A percentile compares a stretch with the other conserved stretches of the same genome.
Conservation (phyloP, 2,113 vertebrate species). For the Paradoxurus hermaphroditus region DNA sequence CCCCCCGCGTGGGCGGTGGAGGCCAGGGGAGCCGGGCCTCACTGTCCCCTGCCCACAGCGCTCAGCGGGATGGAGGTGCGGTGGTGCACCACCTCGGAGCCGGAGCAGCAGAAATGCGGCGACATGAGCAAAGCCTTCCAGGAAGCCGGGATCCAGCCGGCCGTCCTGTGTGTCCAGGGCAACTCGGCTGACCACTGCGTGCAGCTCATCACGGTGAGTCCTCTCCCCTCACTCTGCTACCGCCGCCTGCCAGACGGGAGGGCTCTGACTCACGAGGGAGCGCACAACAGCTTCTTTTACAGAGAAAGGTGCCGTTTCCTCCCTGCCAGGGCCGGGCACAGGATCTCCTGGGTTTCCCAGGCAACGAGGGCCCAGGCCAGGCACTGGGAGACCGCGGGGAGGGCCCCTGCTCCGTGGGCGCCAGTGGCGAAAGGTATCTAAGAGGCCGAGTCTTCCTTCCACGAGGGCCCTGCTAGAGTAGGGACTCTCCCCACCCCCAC, state of each 20-base stretch:
- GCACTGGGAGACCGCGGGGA: neutral
- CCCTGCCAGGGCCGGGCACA: neutral
- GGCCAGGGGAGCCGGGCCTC: neutral
- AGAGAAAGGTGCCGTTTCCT: neutral
- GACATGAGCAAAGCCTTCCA: conserved; percentile 88
- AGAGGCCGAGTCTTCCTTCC: neutral
- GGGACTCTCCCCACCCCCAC: neutral
- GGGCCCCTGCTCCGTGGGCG: neutral
- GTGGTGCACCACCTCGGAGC: conserved; percentile 91
- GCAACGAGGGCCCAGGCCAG: neutral
- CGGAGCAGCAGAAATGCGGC: conserved; percentile 88
- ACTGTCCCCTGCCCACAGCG: conserved; percentile 73
- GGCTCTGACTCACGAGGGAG: conserved; percentile 53
- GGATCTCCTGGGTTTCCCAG: conserved; percentile 4
- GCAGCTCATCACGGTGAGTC: conserved; percentile 88
- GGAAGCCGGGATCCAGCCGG: conserved; percentile 84
- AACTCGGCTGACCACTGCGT: conserved; percentile 81
- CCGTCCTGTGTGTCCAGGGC: conserved; percentile 83
- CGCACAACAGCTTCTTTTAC: conserved; percentile 58
- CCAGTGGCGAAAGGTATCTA: neutral
- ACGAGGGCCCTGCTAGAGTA: neutral
- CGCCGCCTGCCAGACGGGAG: neutral
- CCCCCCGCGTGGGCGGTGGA: neutral
- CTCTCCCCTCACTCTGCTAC: neutral
- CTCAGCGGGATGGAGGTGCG: conserved; percentile 79